These are phyloP conservation scores for Hydraecia micacea DNA, from an alignment of 2,888 invertebrate species.

Conservation along the genomic window DNA sequence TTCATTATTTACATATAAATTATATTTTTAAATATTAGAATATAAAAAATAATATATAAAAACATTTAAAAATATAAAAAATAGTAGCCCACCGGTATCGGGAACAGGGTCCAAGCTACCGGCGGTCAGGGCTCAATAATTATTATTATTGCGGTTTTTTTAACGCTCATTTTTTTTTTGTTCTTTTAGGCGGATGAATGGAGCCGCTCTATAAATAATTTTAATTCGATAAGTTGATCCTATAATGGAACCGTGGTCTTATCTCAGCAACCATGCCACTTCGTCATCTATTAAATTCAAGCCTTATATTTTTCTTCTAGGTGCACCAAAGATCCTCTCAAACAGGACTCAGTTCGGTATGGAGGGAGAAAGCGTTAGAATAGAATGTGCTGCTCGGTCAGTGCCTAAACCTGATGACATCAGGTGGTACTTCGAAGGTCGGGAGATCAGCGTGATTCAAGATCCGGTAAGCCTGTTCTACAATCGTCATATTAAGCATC, in stretches of 20 bases:
- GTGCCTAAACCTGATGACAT: conserved; percentile 97
- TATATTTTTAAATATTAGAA: no score
- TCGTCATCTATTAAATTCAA: background rate
- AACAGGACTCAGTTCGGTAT: conserved; percentile 95
- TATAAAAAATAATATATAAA: no score
- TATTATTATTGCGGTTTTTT: no score
- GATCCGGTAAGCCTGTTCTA: conserved; percentile 85
- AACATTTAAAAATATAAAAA: no score
- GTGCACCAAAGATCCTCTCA: conserved; percentile 94
- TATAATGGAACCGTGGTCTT: background rate
- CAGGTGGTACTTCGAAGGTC: conserved; percentile 96
- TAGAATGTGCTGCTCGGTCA: conserved; percentile 96
- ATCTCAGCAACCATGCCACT: no score
- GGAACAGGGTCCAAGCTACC: no score
- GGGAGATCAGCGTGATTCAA: conserved; percentile 93
- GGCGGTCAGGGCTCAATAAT: no score
- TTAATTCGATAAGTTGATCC: background rate
- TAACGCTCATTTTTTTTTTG: background rate
- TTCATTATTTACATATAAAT: no score
- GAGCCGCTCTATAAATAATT: background rate
- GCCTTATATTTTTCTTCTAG: conserved; percentile 70
- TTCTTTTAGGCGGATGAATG: background rate
- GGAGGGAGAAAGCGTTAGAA: conserved; percentile 93
- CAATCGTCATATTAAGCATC: background rate
- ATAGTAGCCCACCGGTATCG: no score